Evolutionary conservation across 2,797 vertebrate species (phyloP), one percentile per base, ranked within the genome.

Genomic region (Coranthus polyacanthus): DNA sequence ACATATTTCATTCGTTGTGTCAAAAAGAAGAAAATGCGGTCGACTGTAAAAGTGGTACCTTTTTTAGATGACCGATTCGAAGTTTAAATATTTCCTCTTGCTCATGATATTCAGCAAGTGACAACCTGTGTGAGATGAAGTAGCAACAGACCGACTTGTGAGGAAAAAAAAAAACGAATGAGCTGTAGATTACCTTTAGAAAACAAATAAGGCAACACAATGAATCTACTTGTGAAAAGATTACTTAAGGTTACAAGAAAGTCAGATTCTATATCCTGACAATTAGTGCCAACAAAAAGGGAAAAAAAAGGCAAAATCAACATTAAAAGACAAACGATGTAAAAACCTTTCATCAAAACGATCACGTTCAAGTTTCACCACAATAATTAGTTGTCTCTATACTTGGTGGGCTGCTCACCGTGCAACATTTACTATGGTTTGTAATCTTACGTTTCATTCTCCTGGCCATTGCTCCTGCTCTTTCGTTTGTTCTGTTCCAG

Each of bases 61-160:
- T 99, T 94, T 99, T 99, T 80, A 99, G 93, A 82, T 98, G 96
- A 80, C 97, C 97, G 59, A 99, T 93, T 88, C 97, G 92, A 56
- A 99, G 96, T 92, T 99, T 99, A 86, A 99, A 99, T 79, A 99
- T 99, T 89, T 99, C 98, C 64, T 99, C 98, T 88, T 99, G 98
- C 86, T 98, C 97, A 2, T 99, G 97, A 88, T 99, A 99, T 81
- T 99, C 97, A 71, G 98, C 96, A 92, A 98, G 90, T 0, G 98
- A 97, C 94, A 99, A 95, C 89, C 98, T 99, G 83, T 24, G 46
- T 13, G 34, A 2, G 24, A 65, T 3, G 12, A 24, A 67, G 16
- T 0, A 16, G 8, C 1, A 38, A 37, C 41, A 24, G 34, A 39
- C 59, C 20, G 10, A 9, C 29, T 32, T 32, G 29, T 32, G 45